Evolutionary conservation across 2,888 invertebrate species (phyloP), one percentile per base, ranked within the genome.

Genomic region (Odontocolon sp.): DNA sequence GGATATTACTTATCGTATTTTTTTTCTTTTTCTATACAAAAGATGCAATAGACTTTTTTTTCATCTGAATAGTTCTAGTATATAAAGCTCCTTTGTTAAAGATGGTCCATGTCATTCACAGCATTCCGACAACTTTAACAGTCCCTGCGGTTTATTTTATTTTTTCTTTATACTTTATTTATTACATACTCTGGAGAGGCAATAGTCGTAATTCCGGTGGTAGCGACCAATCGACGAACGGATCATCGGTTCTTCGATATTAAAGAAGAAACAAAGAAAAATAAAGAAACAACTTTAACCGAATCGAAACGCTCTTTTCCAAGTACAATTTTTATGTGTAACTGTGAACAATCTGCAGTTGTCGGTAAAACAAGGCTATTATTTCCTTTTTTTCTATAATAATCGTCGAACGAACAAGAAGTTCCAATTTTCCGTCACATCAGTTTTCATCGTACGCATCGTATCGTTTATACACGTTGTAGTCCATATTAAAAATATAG

Each of bases 401-500:
- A 42, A 33, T 82, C 79, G 80, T 81, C 79, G 76, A 78, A 80
- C 81, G 83, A 79, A 80, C 80, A 68, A 77, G 9, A 68, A 47
- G 56, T 45, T 33, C 47, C 21, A 33, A 69, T 70, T 33, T 52
- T 77, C 57, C 26, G 73, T 72, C 54, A 76, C 78, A 61, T 26
- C 36, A 77, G 66, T 38, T 5, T 38, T 47, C 9, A 59, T 70
- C 57, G 57, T 69, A 75, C 61, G 23, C 23, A 26, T 80, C 80
- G 80, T 84, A 66, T 54, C 54, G 56, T 71, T 52, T 59, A 54
- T 85, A 85, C 79, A 80, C 77, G 77, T n/a, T n/a, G 54, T 85
- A 84, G 80, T 84, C 76, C 83, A 84, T 87, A 87, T 87, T 86
- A 87, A 88, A 87, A 88, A 87, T 87, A 87, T 87, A 86, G 86